Conservation (phyloP, 1,140 invertebrate genomes). For the Lanistes nyassanus region DNA sequence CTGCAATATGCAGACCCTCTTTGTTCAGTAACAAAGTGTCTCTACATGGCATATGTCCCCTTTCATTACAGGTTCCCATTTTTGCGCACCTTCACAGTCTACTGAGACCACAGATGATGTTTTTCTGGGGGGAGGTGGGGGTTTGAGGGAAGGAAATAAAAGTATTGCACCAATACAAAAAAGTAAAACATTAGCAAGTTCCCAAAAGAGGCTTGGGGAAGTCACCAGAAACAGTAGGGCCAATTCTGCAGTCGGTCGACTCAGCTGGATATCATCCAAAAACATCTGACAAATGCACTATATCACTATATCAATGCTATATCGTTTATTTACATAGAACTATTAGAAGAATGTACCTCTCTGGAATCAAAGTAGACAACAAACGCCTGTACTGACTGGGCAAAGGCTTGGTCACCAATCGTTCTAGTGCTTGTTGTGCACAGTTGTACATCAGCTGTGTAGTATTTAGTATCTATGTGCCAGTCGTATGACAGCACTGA, state of each 20-base stretch:
- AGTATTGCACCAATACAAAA: neutral
- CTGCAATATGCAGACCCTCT: neutral
- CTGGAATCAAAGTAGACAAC: constrained; percentile 72
- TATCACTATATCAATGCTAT: too few species aligned
- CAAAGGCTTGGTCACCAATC: constrained; percentile 67
- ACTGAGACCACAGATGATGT: too few species aligned
- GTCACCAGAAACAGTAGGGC: too few species aligned
- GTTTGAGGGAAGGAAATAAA: neutral
- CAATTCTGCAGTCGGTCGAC: too few species aligned
- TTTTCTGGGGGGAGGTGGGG: too few species aligned
- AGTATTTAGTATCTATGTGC: constrained; percentile 78
- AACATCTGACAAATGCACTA: too few species aligned
- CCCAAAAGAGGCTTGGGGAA: neutral
- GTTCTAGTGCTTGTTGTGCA: constrained; percentile 69
- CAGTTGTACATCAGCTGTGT: constrained; percentile 72
- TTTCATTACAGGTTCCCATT: too few species aligned
- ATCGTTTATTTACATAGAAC: too few species aligned
- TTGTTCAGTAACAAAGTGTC: too few species aligned
- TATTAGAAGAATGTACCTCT: constrained; percentile 68
- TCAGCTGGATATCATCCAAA: too few species aligned
- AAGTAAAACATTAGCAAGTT: neutral
- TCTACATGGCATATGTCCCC: too few species aligned
- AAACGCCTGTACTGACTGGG: constrained; percentile 71
- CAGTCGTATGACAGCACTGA: constrained; percentile 70
- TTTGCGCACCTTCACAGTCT: too few species aligned